Evolutionary conservation across 2,113 vertebrate species (phyloP), one percentile per base, ranked within the genome.

Genomic region (Oxygymnocypris stewartii): DNA sequence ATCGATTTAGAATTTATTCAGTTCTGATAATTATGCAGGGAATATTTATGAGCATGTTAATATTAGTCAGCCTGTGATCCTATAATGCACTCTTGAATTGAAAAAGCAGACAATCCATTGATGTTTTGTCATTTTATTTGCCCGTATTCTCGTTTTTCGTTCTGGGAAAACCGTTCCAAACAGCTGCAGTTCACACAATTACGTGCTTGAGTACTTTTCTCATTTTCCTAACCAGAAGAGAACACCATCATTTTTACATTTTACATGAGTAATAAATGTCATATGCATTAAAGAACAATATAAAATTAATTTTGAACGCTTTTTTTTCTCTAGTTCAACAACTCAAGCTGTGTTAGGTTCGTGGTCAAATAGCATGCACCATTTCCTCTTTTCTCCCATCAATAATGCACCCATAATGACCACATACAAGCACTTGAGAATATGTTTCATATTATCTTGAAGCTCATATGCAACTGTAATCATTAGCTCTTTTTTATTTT

Each of bases 201-300:
- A 76, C 23, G 42, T 76, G 73, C 73, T 75, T 75, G 73, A 75
- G 4, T 75, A 44, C 73, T 47, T 76, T 76, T 76, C 42, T 47
- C 42, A 47, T 76, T 47, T 73, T 76, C 73, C 73, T 47, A 76
- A 76, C 73, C 73, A 47, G 23, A 47, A 75, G 23, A 75, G 12
- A 47, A 25, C 12, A 75, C 42, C 0, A n/a, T n/a, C n/a, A 47
- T 76, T 47, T 76, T 76, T 44, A 13, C 42, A 11, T 47, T 75
- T 13, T 14, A 75, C 23, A 75, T 25, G 23, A 44, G 42, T 44
- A 16, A 25, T 23, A 25, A 8, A 25, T 75, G 40, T 75, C 42
- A 75, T 75, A 14, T 75, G 73, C 40, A 47, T 75, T 75, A 47
- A 25, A 75, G n/a, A 75, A 47, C 4, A 0, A 75, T 75, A 44